Evolutionary conservation across 2,797 vertebrate species (phyloP).

Genomic region (Melanotaenia parkinsoni): DNA sequence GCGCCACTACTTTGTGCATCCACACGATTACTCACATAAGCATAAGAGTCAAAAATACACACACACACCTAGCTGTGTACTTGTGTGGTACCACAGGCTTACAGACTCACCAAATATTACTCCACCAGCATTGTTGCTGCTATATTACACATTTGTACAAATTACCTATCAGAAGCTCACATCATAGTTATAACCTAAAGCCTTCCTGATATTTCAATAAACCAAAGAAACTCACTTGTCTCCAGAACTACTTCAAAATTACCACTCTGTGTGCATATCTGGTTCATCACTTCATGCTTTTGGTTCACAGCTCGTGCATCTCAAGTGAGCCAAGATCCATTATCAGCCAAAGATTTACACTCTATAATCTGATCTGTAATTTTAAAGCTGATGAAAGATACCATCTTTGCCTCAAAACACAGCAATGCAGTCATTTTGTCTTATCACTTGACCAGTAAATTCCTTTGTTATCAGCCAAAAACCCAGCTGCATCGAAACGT

Average conservation of each 20-base stretch:
- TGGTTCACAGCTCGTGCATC: conserved; percentile 17
- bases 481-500: conserved; percentile 2
- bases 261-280: conserved; percentile 16
- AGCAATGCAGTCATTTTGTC: conserved; percentile 23
- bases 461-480: conserved; percentile 35
- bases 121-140: conserved; percentile 27
- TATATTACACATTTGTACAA: conserved; percentile 29
- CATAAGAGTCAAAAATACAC: conserved; percentile 17
- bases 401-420: conserved; percentile 26
- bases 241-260: conserved; percentile 35
- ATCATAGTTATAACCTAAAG: conserved; percentile 43
- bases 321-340: conserved; percentile 17
- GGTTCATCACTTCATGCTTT: conserved; percentile 16
- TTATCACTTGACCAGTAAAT: conserved; percentile 23
- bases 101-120: conserved; percentile 48
- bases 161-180: conserved; percentile 30
- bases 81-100: conserved; percentile 14
- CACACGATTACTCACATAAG: conserved; percentile 20
- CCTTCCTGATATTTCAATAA: conserved; percentile 26
- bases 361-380: conserved; percentile 39
- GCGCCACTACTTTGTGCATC: conserved; percentile 35
- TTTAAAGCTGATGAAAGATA: conserved; percentile 41
- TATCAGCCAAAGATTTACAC: conserved; percentile 19
- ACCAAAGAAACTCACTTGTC: conserved; percentile 13
- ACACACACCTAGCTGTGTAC: neutral